Evolutionary conservation across 2,113 vertebrate species (phyloP).

Genomic region (Astatoreochromis straeleni): DNA sequence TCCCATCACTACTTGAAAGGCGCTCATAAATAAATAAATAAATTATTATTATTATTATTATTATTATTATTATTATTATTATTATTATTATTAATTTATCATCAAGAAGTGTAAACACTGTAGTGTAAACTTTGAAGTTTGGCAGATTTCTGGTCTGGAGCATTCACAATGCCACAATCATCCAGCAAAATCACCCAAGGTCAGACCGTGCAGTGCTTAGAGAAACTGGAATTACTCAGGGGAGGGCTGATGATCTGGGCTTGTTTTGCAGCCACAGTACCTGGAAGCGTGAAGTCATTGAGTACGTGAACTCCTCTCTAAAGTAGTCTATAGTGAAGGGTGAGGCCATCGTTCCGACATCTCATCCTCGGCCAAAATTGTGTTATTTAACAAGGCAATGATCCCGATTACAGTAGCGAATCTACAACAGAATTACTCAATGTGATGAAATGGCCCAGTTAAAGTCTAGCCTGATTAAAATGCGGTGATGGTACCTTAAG

Average conservation of each 20-base stretch:
- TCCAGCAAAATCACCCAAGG: neutral
- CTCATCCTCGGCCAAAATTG: neutral
- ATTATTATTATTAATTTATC: neutral
- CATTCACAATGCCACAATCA: neutral
- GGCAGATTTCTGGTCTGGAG: neutral
- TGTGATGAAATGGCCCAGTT: neutral
- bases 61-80: fast-evolving
- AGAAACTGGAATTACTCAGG: neutral
- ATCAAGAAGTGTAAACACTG: neutral
- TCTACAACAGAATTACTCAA: neutral
- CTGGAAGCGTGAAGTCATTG: neutral
- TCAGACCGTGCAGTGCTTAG: neutral
- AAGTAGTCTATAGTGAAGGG: neutral
- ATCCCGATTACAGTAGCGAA: neutral
- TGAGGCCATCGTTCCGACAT: neutral
- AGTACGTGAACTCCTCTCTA: neutral
- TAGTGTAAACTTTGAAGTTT: neutral
- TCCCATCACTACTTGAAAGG: too few species aligned
- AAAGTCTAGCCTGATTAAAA: neutral
- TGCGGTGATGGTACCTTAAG: neutral
- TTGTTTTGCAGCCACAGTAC: neutral
- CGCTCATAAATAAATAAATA: too few species aligned
- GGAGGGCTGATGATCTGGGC: neutral
- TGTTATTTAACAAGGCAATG: fast-evolving
- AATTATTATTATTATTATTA: fast-evolving